Evolutionary conservation across 2,113 vertebrate genomes (phyloP), one percentile per base, ranked within the genome.

Genomic region (Odontophorus gujanensis): DNA sequence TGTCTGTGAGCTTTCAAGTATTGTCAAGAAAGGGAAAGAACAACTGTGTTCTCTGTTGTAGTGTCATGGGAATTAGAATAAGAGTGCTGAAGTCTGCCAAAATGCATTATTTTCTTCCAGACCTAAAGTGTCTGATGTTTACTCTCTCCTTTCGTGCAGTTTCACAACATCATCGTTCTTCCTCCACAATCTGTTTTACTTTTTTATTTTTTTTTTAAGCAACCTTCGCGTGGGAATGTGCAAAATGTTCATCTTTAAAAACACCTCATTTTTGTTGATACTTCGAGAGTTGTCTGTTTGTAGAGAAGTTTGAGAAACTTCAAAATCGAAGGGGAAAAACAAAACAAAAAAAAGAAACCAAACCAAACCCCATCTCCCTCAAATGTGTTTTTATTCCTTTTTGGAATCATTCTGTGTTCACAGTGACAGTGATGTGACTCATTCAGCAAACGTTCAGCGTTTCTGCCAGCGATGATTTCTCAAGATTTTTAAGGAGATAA

Each of bases 391-490:
- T n/a, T 58, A 32, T 63, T 26, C 26, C 42, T 66, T 77, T 76
- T 67, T 86, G 43, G 76, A 63, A 21, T 38, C n/a, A 19, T 77
- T 74, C 47, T 55, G 5, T 77, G 25, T 73, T 79, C 32, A 2
- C 69, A 59, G 68, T 69, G 87, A 87, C 63, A 58, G 28, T 59
- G 78, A 36, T 80, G 68, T 95, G 95, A 96, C 50, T 95, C 91
- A 92, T 6, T 87, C 75, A 75, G 21, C 84, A 92, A 87, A 75
- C 86, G 84, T 90, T 36, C 45, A 90, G 73, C 34, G 22, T 81
- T 91, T 93, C 81, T 95, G 85, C 76, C 91, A 95, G 92, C 81
- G 87, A 47, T 85, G 75, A 91, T 89, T 93, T 79, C 89, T 93
- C 43, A 24, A 80, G 81, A 59, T 76, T 95, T 89, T 90, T 67